Conservation (phyloP, 1,140 invertebrate genomes). For the Hycleus phaleratus region DNA sequence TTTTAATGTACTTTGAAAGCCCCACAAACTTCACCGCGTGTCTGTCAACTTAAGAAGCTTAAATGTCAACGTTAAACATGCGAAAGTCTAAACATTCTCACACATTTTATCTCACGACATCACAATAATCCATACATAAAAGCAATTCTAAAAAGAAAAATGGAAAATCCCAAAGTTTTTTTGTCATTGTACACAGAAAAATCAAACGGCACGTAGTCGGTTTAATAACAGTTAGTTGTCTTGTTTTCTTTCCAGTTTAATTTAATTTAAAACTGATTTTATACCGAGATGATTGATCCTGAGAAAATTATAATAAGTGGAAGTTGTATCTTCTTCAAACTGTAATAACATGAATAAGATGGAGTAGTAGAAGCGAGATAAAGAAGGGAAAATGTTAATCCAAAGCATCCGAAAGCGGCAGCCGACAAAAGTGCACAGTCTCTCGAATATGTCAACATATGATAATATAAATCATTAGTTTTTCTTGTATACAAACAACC, state of each 20-base stretch:
- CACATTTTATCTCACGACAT: constrained; percentile 2
- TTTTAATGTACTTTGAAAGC: background rate
- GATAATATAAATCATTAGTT: constrained; percentile 4
- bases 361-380: constrained; percentile 4
- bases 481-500: background rate
- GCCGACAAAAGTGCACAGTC: constrained; percentile 14
- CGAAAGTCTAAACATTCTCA: constrained; percentile 24
- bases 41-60: constrained; percentile 18
- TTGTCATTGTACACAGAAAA: background rate
- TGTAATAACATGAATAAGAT: constrained; percentile 17
- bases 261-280: background rate
- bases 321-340: constrained; percentile 19
- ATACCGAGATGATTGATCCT: background rate
- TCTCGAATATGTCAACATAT: constrained; percentile 10
- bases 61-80: constrained; percentile 6
- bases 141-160: background rate
- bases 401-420: constrained; percentile 16
- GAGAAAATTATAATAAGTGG: background rate
- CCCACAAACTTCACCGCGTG: constrained; percentile 7
- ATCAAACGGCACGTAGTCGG: background rate
- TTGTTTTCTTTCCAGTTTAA: background rate
- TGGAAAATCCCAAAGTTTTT: background rate
- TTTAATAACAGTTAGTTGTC: background rate
- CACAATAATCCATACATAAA: background rate
- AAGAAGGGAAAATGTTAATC: constrained; percentile 15